phyloP scores from a whole-genome alignment of 1,140 invertebrate genomes.

The Campoletis sonorensis region DNA sequence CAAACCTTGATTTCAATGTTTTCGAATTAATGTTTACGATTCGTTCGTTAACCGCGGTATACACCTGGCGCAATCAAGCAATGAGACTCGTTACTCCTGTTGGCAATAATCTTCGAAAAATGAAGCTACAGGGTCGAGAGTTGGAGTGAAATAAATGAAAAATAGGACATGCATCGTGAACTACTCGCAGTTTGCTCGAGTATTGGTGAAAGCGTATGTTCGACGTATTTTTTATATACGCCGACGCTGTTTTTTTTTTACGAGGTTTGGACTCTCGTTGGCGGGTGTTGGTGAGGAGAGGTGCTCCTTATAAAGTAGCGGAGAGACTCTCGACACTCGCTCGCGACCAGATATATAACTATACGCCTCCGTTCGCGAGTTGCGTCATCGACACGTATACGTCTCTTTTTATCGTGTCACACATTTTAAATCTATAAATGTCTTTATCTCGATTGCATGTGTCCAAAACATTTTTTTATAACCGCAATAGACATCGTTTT shows the following conservation, averaged over 20 bases:
- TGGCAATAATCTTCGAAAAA: constrained; percentile 1
- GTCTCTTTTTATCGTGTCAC: constrained; percentile 51
- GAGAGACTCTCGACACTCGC: constrained; percentile 50
- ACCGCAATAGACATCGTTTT: neutral
- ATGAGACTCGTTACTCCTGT: neutral
- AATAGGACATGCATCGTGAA: constrained; percentile 26
- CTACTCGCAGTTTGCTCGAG: neutral
- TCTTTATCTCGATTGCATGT: neutral
- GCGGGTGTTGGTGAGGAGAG: constrained; percentile 57
- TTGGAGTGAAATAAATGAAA: constrained; percentile 1
- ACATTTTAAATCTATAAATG: constrained; percentile 40
- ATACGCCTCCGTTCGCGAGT: constrained; percentile 64
- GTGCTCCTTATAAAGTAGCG: constrained; percentile 72
- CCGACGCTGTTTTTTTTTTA: constrained; percentile 32
- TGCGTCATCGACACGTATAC: constrained; percentile 65
- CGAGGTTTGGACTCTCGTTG: constrained; percentile 22
- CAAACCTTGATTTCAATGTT: constrained; percentile 9
- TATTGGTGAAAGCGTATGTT: constrained; percentile 15
- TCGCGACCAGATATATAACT: constrained; percentile 41
- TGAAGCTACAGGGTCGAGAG: neutral
- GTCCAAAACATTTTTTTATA: neutral
- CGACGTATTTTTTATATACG: constrained; percentile 32
- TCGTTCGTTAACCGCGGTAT: constrained; percentile 30
- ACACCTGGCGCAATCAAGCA: constrained; percentile 16
- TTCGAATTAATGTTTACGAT: constrained; percentile 5